A percentile compares a stretch with the other conserved stretches of the same genome.
These are phyloP conservation scores for Parambassis ranga DNA, from an alignment of 2,797 vertebrate genomes.

Conservation along the genomic window DNA sequence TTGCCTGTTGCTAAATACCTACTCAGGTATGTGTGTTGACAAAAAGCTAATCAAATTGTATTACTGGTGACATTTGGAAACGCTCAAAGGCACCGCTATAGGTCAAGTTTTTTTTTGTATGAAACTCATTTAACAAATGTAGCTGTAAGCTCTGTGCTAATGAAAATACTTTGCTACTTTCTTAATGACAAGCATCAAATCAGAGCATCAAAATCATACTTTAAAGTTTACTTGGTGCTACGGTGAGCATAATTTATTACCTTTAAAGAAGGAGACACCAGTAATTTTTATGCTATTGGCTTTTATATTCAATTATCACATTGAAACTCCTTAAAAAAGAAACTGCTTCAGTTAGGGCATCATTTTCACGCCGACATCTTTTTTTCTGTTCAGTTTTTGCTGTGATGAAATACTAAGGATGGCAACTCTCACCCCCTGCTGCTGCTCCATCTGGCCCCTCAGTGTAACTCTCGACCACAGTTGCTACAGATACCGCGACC, in stretches of 20 bases:
- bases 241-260: no score
- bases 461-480: slow-evolving; percentile 51
- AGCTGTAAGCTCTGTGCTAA: slow-evolving; percentile 27
- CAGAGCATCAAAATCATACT: no score
- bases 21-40: background rate
- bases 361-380: slow-evolving; percentile 11
- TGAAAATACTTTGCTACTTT: slow-evolving; percentile 27
- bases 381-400: slow-evolving; percentile 26
- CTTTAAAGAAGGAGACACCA: background rate
- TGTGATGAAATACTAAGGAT: slow-evolving; percentile 31
- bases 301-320: no score
- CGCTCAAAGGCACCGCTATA: slow-evolving; percentile 7
- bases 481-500: slow-evolving; percentile 48
- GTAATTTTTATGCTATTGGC: no score
- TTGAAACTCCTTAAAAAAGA: background rate
- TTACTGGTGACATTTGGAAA: slow-evolving; percentile 30
- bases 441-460: slow-evolving; percentile 67
- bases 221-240: no score
- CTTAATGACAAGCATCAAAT: no score
- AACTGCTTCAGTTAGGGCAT: background rate
- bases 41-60: background rate
- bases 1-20: background rate
- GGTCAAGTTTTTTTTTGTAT: slow-evolving; percentile 20
- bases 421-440: slow-evolving; percentile 41
- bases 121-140: slow-evolving; percentile 16